Conservation (phyloP, 2,113 vertebrate species). For the Hippopotamus amphibius region DNA sequence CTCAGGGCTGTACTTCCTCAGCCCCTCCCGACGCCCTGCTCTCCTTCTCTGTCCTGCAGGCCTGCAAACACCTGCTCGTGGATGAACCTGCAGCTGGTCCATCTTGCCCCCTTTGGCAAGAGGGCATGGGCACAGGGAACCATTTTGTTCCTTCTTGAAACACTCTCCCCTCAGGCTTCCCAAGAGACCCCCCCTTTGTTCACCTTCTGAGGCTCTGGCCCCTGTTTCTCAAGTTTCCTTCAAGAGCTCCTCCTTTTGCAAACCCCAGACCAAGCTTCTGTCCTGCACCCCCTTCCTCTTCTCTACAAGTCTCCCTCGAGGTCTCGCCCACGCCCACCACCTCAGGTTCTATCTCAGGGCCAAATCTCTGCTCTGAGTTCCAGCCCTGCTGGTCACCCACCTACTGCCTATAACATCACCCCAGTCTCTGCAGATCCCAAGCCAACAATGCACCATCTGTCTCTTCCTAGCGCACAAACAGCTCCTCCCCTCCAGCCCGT, state of each 20-base stretch:
- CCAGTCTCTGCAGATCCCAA: not conserved
- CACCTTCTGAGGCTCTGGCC: not conserved
- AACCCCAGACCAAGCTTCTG: not conserved
- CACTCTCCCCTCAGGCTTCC: not conserved
- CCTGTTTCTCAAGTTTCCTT: not conserved
- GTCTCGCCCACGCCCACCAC: not conserved
- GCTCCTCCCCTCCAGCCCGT: no score
- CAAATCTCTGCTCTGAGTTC: not conserved
- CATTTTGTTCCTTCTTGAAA: not conserved
- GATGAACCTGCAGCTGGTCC: not conserved
- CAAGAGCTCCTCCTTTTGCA: not conserved
- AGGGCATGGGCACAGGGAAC: not conserved
- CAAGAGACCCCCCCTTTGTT: not conserved
- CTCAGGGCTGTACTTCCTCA: not conserved
- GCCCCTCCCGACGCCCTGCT: not conserved
- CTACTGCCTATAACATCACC: rapidly evolving
- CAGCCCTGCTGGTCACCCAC: not conserved
- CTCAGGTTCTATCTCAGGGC: not conserved
- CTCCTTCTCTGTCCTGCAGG: not conserved
- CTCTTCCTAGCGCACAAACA: not conserved
- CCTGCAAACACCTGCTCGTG: rapidly evolving
- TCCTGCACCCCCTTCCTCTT: not conserved
- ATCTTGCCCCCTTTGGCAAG: not conserved
- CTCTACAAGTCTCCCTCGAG: not conserved
- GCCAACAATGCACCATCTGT: rapidly evolving